Conservation (phyloP, 2,888 invertebrate genomes). For the Petrophora chlorosata region DNA sequence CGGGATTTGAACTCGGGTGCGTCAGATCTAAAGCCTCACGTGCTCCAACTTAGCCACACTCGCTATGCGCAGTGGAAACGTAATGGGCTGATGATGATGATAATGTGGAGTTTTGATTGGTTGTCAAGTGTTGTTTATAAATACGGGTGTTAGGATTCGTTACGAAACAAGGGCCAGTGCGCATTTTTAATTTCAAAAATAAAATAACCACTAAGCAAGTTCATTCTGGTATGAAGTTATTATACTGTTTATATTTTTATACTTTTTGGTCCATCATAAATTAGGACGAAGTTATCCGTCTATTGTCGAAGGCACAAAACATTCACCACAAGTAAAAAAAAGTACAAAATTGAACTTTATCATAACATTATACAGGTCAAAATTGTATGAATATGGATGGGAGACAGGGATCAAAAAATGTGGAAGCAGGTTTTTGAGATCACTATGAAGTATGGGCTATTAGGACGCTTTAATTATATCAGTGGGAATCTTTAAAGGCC, state of each 20-base stretch:
- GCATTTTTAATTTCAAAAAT: no score
- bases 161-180: no score
- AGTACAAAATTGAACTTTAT: constrained; percentile 3
- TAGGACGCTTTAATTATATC: background rate
- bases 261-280: constrained; percentile 42
- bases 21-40: no score
- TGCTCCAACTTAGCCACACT: no score
- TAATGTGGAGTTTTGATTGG: no score
- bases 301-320: constrained; percentile 24
- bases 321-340: constrained; percentile 1
- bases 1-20: no score
- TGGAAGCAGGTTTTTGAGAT: background rate
- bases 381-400: background rate
- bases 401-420: background rate
- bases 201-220: no score
- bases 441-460: background rate
- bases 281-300: constrained; percentile 49
- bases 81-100: no score
- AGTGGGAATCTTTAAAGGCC: background rate
- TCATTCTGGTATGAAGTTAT: background rate
- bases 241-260: background rate
- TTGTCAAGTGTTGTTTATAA: no score
- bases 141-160: no score
- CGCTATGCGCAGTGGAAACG: no score
- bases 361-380: background rate